Evolutionary conservation across 1,140 invertebrate genomes (phyloP).

Genomic region (Schlechtendalia chinensis): DNA sequence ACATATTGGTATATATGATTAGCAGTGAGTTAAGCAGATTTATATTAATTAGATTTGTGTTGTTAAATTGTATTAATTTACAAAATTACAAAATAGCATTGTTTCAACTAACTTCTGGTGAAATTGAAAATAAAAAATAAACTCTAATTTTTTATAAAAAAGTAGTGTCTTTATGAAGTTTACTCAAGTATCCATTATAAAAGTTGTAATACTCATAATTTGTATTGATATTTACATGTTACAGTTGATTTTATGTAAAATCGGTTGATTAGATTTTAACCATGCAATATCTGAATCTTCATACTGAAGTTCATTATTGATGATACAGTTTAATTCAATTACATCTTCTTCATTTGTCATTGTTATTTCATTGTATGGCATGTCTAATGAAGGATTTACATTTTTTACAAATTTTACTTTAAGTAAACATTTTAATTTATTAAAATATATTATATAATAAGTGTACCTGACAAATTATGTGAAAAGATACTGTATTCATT

Average conservation of each 20-base stretch:
- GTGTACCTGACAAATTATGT: not conserved
- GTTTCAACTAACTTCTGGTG: too few relatives aligned
- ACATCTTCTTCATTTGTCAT: not conserved
- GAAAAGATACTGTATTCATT: not conserved
- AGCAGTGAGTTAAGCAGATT: too few relatives aligned
- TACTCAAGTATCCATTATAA: not conserved
- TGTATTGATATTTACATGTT: conserved; percentile 18
- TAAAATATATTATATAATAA: not conserved
- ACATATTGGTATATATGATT: too few relatives aligned
- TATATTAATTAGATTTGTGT: too few relatives aligned
- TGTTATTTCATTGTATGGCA: not conserved
- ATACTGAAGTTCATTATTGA: not conserved
- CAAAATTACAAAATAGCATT: too few relatives aligned
- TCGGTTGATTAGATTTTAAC: not conserved
- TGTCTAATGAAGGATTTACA: not conserved
- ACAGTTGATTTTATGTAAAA: conserved; percentile 8
- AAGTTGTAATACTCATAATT: not conserved
- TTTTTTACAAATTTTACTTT: not conserved
- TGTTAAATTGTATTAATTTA: too few relatives aligned
- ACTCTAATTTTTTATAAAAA: too few relatives aligned
- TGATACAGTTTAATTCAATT: conserved; percentile 37
- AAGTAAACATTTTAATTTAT: not conserved
- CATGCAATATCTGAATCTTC: conserved; percentile 22
- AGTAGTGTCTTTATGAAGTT: too few relatives aligned
- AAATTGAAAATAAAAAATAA: too few relatives aligned